phyloP scores from a whole-genome alignment of 2,113 vertebrate species.

The Leucosticte australis region DNA sequence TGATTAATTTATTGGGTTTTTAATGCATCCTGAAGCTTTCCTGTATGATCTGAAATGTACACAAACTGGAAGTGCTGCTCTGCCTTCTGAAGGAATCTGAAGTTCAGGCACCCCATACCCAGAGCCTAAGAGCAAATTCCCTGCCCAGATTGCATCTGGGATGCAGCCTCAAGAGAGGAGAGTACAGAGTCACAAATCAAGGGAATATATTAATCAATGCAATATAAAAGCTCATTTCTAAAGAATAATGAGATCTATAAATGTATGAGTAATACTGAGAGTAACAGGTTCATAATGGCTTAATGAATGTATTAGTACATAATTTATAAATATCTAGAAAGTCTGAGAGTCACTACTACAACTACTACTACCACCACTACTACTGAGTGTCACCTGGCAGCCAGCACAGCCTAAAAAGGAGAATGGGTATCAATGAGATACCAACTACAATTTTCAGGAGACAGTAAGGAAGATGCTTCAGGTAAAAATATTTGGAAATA shows the following conservation, averaged over 20 bases:
- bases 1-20: not conserved
- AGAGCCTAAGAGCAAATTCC: not conserved
- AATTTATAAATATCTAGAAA: not conserved
- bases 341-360: not conserved
- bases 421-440: not conserved
- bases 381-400: not conserved
- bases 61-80: not conserved
- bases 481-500: not conserved
- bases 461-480: not conserved
- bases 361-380: not conserved
- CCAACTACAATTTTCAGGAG: not conserved
- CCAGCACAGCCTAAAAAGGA: not conserved
- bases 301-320: not conserved
- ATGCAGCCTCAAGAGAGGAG: not conserved
- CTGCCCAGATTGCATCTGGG: not conserved
- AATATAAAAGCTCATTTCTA: conserved; percentile 9
- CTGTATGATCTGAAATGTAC: not conserved
- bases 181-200: not conserved
- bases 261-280: not conserved
- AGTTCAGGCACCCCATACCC: not conserved
- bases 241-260: not conserved
- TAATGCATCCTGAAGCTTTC: not conserved
- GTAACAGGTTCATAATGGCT: not conserved
- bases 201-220: not conserved
- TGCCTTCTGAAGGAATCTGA: not conserved